Evolutionary conservation across 37 sponge, comb jelly and placozoan genomes (phyloP).

Genomic region (Lycopodina hypogea): DNA sequence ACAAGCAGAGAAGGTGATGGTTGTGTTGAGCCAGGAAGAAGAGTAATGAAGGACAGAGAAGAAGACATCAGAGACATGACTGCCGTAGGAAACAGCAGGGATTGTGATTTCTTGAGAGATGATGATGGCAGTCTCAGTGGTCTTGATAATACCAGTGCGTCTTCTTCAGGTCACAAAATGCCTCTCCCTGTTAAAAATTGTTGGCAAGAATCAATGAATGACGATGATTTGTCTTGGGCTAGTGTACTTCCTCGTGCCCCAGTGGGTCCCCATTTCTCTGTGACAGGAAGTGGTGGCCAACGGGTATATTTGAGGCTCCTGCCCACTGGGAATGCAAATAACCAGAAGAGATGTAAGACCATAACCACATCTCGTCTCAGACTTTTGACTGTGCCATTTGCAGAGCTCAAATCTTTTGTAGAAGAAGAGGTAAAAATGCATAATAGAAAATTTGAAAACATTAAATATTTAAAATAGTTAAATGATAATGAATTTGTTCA

Average conservation of each 20-base stretch:
- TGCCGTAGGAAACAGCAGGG: not conserved
- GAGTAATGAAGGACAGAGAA: no score
- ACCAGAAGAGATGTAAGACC: not conserved
- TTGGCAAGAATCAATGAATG: not conserved
- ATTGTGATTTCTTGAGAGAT: no score
- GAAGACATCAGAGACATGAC: no score
- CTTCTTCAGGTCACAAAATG: not conserved
- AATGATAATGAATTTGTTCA: not conserved
- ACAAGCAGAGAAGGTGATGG: no score
- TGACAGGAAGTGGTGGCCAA: slow-evolving; percentile 59
- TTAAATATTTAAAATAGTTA: not conserved
- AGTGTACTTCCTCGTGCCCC: slow-evolving; percentile 54
- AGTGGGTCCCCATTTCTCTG: slow-evolving; percentile 47
- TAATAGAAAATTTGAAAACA: not conserved
- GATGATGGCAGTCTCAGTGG: not conserved
- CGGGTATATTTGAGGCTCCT: slow-evolving; percentile 59
- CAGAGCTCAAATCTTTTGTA: slow-evolving; percentile 43
- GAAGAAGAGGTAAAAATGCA: slow-evolving; percentile 53
- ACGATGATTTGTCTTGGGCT: not conserved
- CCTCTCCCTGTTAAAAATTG: not conserved
- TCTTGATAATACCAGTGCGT: not conserved
- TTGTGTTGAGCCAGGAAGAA: no score
- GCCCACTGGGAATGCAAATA: not conserved
- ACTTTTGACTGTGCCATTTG: slow-evolving; percentile 48
- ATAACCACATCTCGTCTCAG: not conserved